These are phyloP conservation scores for Melanotaenia pygmaea DNA, from an alignment of 2,797 vertebrate genomes.

Conservation along the genomic window DNA sequence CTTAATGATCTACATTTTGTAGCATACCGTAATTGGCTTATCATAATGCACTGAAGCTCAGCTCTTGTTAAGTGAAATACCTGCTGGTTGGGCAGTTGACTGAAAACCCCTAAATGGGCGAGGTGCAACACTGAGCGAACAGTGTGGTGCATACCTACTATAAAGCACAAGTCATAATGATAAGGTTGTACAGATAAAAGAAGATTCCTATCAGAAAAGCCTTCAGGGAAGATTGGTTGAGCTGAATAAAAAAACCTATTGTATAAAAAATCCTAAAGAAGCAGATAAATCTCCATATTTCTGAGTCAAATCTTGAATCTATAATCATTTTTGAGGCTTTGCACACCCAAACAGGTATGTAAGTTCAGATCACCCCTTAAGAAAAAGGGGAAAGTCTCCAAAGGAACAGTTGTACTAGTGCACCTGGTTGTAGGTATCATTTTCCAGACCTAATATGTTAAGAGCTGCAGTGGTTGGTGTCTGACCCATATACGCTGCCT, in stretches of 20 bases:
- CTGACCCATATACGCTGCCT: background rate
- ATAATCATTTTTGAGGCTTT: background rate
- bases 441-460: background rate
- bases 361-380: background rate
- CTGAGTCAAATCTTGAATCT: background rate
- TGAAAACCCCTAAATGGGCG: slow-evolving; percentile 1
- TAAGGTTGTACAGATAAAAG: slow-evolving; percentile 12
- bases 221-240: background rate
- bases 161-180: slow-evolving; percentile 4
- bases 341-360: background rate
- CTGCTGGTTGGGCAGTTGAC: slow-evolving; percentile 4
- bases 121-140: slow-evolving; percentile 9
- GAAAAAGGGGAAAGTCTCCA: no score
- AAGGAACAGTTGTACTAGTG: background rate
- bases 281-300: background rate
- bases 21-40: slow-evolving; percentile 24
- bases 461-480: background rate
- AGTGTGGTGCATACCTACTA: background rate
- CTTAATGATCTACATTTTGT: slow-evolving; percentile 22
- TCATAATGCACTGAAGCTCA: slow-evolving; percentile 1
- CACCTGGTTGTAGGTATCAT: background rate
- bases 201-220: background rate
- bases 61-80: slow-evolving; percentile 3
- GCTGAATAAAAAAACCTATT: slow-evolving; percentile 6
- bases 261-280: slow-evolving; percentile 10